Conservation (phyloP, 2,113 vertebrate genomes). For the Misgurnus anguillicaudatus region DNA sequence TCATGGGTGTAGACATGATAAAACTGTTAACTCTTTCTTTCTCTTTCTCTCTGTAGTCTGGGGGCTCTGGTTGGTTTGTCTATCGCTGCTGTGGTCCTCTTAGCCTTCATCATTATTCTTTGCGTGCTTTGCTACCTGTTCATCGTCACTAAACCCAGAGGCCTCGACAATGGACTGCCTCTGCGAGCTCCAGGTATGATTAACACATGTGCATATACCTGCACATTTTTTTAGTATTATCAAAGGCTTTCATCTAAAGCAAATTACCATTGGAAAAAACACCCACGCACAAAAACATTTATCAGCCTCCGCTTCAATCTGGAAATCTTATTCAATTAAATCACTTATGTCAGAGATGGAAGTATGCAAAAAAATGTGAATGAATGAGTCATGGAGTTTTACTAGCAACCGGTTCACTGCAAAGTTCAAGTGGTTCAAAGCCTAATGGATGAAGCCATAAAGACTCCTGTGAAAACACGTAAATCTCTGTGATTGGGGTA, state of each 20-base stretch:
- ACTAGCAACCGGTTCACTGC: too few species aligned
- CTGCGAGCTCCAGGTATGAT: conserved; percentile 78
- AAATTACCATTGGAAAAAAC: neutral
- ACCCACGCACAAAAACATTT: neutral
- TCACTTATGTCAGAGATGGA: neutral
- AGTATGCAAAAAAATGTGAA: neutral
- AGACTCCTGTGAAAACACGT: too few species aligned
- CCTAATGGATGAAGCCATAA: too few species aligned
- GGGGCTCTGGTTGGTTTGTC: conserved; percentile 88
- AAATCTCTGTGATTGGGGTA: too few species aligned
- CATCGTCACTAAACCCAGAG: conserved; percentile 85
- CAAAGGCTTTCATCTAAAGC: neutral
- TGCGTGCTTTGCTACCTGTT: conserved; percentile 91
- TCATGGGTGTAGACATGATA: too few species aligned
- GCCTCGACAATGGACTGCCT: conserved; percentile 83
- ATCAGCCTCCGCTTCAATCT: too few species aligned
- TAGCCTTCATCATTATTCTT: conserved; percentile 86
- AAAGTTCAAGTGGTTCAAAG: too few species aligned
- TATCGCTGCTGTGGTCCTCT: conserved; percentile 84
- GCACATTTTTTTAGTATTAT: too few species aligned
- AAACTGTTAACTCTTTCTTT: neutral
- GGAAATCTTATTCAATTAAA: neutral
- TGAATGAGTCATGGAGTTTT: neutral
- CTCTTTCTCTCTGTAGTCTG: conserved; percentile 67
- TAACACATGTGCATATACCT: conserved; percentile 45